Evolutionary conservation across 1,140 invertebrate species (phyloP).

Genomic region (Drosophila truncata): DNA sequence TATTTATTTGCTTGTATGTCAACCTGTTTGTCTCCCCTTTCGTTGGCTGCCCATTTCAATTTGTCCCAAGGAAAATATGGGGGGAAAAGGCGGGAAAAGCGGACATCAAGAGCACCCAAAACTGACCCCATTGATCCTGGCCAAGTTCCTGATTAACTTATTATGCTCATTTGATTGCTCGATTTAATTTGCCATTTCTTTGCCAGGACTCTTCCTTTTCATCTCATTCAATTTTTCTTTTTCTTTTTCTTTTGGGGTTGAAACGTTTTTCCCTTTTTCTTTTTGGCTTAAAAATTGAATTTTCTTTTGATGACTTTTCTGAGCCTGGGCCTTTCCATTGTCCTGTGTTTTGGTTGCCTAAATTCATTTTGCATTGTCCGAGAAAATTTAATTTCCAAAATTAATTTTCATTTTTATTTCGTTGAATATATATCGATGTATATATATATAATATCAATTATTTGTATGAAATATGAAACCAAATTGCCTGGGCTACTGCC

Average conservation of each 20-base stretch:
- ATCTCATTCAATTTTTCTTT: constrained; percentile 19
- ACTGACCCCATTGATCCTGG: constrained; percentile 48
- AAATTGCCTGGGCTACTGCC: constrained; percentile 11
- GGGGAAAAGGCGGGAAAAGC: neutral
- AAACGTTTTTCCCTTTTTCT: constrained; percentile 28
- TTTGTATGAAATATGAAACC: constrained; percentile 4
- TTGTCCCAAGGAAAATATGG: constrained; percentile 7
- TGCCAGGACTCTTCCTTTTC: neutral
- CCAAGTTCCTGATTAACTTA: constrained; percentile 81
- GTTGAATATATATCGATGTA: constrained; percentile 6
- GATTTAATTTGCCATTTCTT: constrained; percentile 78
- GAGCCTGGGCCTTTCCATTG: constrained; percentile 18
- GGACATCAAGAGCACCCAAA: constrained; percentile 7
- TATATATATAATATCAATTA: constrained; percentile 17
- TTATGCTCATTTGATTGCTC: constrained; percentile 83
- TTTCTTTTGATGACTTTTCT: constrained; percentile 73
- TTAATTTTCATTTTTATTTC: constrained; percentile 47
- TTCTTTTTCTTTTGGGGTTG: constrained; percentile 4
- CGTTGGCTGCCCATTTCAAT: constrained; percentile 27
- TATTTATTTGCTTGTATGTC: constrained; percentile 83
- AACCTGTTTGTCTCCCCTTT: constrained; percentile 69
- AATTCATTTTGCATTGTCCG: constrained; percentile 64
- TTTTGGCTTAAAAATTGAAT: constrained; percentile 58
- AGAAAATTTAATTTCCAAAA: constrained; percentile 30
- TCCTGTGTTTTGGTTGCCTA: constrained; percentile 24